Evolutionary conservation across 2,797 vertebrate genomes (phyloP), one percentile per base, ranked within the genome.

Genomic region (Ambastaia sidthimunki): DNA sequence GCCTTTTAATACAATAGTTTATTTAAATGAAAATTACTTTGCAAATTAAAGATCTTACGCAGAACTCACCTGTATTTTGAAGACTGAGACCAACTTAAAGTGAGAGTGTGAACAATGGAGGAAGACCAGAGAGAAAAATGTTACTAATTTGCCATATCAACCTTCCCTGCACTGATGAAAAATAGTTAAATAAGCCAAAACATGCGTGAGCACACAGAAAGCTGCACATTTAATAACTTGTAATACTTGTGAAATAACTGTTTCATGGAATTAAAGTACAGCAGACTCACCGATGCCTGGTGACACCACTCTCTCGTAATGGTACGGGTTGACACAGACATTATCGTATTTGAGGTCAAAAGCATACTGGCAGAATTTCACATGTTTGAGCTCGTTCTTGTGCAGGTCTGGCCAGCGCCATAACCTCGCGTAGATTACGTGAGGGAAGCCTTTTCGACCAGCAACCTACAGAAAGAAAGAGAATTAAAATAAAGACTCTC

Each of bases 311-410:
- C 94, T 89, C 88, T 95, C 94, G 25, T 96, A 95, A 85, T 94
- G 94, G 89, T 94, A 93, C 7, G 93, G 93, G 89, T 94, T 95
- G 75, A 94, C 92, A 0, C 94, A 95, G 69, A 95, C 93, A 18
- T 92, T 94, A 90, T 95, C 93, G 3, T 92, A 91, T 75, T 96
- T 96, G 80, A 95, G 91, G 90, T 95, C 94, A 15, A 96, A 95
- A 86, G 95, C 94, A 5, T 92, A 96, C 3, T 91, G 95, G 86
- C 95, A 96, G 90, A 94, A 95, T 67, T 93, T 91, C 60, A 90
- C 91, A 18, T 94, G 94, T 69, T 95, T 95, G 1, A 95, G 92
- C 81, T 96, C 95, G 7, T 95, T 96, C 71, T 95, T 96, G 91
- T 95, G 94, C 70, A 94, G 90, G 86, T 94, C 93, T 0, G 94